A percentile compares a stretch with the other conserved stretches of the same genome.
These are phyloP conservation scores for Scylla paramamosain DNA, from an alignment of 1,140 invertebrate genomes.

Conservation along the genomic window DNA sequence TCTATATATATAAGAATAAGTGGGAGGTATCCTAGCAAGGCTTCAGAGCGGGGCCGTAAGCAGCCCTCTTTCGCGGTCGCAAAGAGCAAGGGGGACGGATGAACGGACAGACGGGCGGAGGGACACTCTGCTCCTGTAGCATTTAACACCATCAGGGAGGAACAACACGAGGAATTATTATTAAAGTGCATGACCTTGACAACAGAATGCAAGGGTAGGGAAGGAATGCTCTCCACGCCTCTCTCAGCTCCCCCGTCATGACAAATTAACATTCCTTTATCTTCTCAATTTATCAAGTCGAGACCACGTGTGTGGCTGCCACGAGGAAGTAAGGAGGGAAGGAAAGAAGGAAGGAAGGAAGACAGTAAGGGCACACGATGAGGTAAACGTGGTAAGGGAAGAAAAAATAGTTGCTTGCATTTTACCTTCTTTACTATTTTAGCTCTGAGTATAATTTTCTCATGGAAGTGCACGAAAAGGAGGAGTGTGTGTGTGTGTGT, in stretches of 20 bases:
- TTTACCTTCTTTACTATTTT: no score
- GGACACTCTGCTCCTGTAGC: neutral
- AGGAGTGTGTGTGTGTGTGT: no score
- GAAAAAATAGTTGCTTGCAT: no score
- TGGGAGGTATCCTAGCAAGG: neutral
- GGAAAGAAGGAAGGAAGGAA: no score
- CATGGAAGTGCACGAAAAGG: no score
- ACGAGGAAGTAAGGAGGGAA: no score
- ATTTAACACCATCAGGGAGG: slow-evolving; percentile 21
- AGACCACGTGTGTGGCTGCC: neutral
- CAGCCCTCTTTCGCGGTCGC: neutral
- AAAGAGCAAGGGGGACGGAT: neutral
- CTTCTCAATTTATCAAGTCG: neutral
- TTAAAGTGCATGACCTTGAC: slow-evolving; percentile 1
- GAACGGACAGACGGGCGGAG: neutral
- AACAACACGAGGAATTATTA: neutral
- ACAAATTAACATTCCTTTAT: slow-evolving; percentile 24
- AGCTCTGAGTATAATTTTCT: no score
- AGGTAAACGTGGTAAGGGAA: no score
- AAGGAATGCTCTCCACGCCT: neutral
- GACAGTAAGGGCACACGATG: no score
- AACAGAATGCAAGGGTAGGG: neutral
- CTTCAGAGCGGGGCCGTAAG: neutral
- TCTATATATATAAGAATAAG: slow-evolving; percentile 8
- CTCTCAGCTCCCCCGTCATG: neutral